Conservation (phyloP, 2,797 vertebrate species). For the Enteromius viviparus region DNA sequence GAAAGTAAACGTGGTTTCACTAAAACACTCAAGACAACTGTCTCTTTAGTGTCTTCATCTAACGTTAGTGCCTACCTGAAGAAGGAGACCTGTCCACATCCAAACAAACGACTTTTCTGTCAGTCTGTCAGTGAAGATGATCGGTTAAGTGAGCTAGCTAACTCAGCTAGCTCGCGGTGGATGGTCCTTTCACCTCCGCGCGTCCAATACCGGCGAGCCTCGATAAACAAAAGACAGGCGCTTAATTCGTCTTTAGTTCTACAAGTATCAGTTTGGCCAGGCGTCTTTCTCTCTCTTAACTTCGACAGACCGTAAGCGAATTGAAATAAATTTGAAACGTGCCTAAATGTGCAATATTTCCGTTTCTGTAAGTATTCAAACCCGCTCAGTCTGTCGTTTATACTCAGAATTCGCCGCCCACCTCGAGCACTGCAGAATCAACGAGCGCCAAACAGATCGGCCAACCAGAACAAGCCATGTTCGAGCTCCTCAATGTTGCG, state of each 20-base stretch:
- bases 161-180: constrained; percentile 65
- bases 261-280: no score
- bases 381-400: constrained; percentile 62
- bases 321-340: neutral
- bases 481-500: constrained; percentile 46
- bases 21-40: neutral
- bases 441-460: constrained; percentile 80
- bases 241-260: neutral
- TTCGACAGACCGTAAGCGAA: neutral
- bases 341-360: constrained; percentile 65
- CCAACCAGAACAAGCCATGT: constrained; percentile 69
- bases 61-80: constrained; percentile 67
- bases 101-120: constrained; percentile 60
- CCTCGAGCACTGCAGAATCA: constrained; percentile 69
- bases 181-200: constrained; percentile 64
- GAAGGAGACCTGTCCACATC: constrained; percentile 67
- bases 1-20: neutral
- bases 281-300: neutral
- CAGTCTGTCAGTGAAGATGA: constrained; percentile 49
- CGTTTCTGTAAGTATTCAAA: constrained; percentile 73
- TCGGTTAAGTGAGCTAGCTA: constrained; percentile 63
- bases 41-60: neutral
- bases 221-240: constrained; percentile 49
- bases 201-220: constrained; percentile 69
- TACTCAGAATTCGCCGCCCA: constrained; percentile 71